These are phyloP conservation scores for Ctena decussata DNA, from an alignment of 2,888 invertebrate genomes.

Conservation along the genomic window DNA sequence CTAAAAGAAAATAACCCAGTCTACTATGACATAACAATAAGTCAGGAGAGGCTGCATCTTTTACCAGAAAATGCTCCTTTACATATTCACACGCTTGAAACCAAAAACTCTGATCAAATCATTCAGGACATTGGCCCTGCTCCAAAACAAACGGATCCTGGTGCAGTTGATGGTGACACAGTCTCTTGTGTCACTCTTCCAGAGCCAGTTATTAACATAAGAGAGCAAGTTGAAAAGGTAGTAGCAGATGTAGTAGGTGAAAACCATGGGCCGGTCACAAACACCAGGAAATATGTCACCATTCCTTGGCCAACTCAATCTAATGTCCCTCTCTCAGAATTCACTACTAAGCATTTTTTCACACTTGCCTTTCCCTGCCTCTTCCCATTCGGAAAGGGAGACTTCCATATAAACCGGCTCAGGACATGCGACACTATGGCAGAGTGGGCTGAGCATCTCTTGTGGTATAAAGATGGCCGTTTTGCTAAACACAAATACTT, in stretches of 20 bases:
- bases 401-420: constrained; percentile 37
- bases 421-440: constrained; percentile 10
- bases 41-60: constrained; percentile 23
- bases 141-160: constrained; percentile 32
- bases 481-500: constrained; percentile 26
- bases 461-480: not conserved
- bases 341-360: constrained; percentile 39
- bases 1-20: constrained; percentile 53
- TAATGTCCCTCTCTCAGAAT: constrained; percentile 42
- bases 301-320: constrained; percentile 47
- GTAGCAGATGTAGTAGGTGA: constrained; percentile 4
- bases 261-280: not conserved
- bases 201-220: constrained; percentile 4
- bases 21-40: constrained; percentile 48
- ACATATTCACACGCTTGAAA: no score
- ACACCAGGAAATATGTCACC: constrained; percentile 22
- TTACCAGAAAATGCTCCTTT: constrained; percentile 48
- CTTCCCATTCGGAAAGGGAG: constrained; percentile 26
- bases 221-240: constrained; percentile 6
- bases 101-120: no score
- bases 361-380: constrained; percentile 37
- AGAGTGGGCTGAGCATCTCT: constrained; percentile 11
- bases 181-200: constrained; percentile 32
- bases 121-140: constrained; percentile 52
- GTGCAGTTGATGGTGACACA: constrained; percentile 26